These are phyloP conservation scores for Tiliacea aurago DNA, from an alignment of 2,888 invertebrate genomes.

Conservation along the genomic window DNA sequence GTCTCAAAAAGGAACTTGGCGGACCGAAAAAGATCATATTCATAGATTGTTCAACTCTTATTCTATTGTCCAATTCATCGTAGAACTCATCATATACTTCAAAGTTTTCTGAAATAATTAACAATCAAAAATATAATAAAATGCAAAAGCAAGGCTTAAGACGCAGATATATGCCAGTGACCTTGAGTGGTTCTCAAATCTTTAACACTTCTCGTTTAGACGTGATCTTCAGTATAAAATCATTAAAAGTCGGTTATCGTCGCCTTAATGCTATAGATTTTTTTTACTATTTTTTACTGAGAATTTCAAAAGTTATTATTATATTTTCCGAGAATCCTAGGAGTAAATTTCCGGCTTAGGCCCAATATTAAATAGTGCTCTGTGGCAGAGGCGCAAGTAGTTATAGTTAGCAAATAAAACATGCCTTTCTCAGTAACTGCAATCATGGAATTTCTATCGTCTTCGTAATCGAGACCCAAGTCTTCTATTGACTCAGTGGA, in stretches of 20 bases:
- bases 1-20: slow-evolving; percentile 80
- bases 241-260: no score
- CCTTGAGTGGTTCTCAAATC: no score
- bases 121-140: background rate
- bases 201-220: no score
- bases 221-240: no score
- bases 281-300: background rate
- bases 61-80: slow-evolving; percentile 82
- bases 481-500: slow-evolving; percentile 79
- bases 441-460: slow-evolving; percentile 86
- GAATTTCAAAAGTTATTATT: background rate
- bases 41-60: slow-evolving; percentile 80
- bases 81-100: slow-evolving; percentile 82
- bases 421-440: slow-evolving; percentile 78
- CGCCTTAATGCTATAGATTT: no score
- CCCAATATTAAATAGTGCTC: no score
- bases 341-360: background rate
- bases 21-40: slow-evolving; percentile 86
- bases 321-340: background rate
- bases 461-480: slow-evolving; percentile 80
- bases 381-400: background rate
- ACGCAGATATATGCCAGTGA: no score
- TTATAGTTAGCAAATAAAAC: slow-evolving; percentile 2
- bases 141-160: no score
- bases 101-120: slow-evolving; percentile 67